Conservation (phyloP, 2,888 invertebrate species). For the Sepiola atlantica region DNA sequence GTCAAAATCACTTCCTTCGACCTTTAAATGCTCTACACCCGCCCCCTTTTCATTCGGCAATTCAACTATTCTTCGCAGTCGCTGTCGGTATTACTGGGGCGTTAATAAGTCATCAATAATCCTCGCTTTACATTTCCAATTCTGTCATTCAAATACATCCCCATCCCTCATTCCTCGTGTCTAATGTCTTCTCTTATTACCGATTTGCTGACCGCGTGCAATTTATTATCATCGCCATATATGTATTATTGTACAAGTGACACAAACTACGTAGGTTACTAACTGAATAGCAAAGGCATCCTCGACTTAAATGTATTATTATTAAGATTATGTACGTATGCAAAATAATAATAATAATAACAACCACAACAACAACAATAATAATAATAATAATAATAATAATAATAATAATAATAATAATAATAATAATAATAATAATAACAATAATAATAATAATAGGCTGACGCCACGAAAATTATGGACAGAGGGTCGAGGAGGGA, state of each 20-base stretch:
- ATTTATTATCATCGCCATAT: background rate
- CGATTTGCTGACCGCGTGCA: background rate
- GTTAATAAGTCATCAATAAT: background rate
- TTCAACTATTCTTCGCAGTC: background rate
- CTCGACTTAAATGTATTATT: too few species aligned
- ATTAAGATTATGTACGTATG: too few species aligned
- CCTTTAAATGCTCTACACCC: background rate
- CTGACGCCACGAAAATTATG: too few species aligned
- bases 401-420: too few species aligned
- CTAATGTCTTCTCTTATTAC: background rate
- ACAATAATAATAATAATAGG: too few species aligned
- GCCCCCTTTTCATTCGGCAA: background rate
- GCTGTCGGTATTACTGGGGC: background rate
- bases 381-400: too few species aligned
- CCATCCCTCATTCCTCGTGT: background rate
- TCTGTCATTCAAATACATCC: background rate
- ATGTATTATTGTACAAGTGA: background rate
- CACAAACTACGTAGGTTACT: background rate
- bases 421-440: too few species aligned
- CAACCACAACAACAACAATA: background rate
- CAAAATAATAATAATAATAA: background rate
- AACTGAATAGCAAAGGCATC: background rate
- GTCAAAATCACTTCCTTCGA: background rate
- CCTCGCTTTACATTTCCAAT: background rate
- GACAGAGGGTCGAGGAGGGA: too few species aligned